A percentile compares a stretch with the other conserved stretches of the same genome.
phyloP scores from a whole-genome alignment of 64 coral and sea anemone species.

The Montipora foliosa region DNA sequence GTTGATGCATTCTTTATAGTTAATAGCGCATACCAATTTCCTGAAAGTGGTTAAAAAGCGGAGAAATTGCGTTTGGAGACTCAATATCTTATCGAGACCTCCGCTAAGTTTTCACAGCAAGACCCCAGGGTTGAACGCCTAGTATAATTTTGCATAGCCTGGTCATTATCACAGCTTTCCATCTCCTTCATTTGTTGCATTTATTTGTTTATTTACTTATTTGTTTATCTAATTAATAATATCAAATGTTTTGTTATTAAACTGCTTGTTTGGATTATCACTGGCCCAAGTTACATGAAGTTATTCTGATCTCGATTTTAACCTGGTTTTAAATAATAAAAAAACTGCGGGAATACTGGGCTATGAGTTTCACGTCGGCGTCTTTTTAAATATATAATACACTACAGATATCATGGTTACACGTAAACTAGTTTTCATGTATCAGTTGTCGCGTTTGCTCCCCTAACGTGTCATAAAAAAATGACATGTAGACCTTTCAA shows the following conservation, averaged over 20 bases:
- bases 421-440: background rate
- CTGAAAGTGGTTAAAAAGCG: background rate
- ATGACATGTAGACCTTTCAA: background rate
- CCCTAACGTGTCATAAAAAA: background rate
- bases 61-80: background rate
- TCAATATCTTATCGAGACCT: conserved; percentile 16
- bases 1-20: background rate
- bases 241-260: too few species aligned
- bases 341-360: background rate
- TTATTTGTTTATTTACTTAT: conserved; percentile 1
- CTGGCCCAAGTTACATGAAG: too few species aligned
- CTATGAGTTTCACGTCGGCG: background rate
- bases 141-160: background rate
- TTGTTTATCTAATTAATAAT: background rate
- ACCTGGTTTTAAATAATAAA: background rate
- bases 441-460: background rate
- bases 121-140: conserved; percentile 18
- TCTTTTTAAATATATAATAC: conserved; percentile 49
- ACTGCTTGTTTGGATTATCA: background rate
- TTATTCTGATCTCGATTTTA: background rate
- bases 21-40: background rate
- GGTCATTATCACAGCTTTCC: background rate
- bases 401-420: background rate
- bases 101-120: background rate
- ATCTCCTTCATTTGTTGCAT: background rate